phyloP scores from a whole-genome alignment of 1,140 invertebrate species.

The Vanessa tameamea region DNA sequence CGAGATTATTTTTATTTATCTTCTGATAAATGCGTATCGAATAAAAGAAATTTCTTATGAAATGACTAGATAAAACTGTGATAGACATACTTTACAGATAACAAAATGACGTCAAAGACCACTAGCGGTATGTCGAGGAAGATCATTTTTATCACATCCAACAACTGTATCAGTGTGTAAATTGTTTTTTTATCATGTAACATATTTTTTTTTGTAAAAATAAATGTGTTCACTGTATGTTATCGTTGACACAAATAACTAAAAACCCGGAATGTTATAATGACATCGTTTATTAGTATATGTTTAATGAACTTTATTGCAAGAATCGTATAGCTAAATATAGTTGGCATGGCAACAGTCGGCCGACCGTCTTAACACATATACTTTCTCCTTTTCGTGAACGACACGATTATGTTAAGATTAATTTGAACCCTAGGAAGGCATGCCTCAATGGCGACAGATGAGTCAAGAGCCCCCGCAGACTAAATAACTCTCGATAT shows the following conservation, averaged over 20 bases:
- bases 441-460: conserved; percentile 20
- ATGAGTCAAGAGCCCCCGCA: background rate
- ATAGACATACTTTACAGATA: too few species aligned
- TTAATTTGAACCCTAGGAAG: conserved; percentile 23
- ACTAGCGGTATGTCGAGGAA: too few species aligned
- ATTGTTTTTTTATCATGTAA: too few species aligned
- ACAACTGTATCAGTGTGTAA: too few species aligned
- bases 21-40: too few species aligned
- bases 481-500: too few species aligned
- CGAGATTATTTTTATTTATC: too few species aligned
- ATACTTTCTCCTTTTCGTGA: conserved; percentile 23
- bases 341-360: conserved; percentile 35
- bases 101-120: too few species aligned
- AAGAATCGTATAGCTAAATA: conserved; percentile 47
- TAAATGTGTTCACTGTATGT: background rate
- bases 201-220: background rate
- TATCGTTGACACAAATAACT: conserved; percentile 25
- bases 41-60: too few species aligned
- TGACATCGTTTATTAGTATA: conserved; percentile 56
- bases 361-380: conserved; percentile 27
- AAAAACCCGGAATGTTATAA: conserved; percentile 47
- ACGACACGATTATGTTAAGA: conserved; percentile 19
- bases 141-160: too few species aligned
- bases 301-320: conserved; percentile 49
- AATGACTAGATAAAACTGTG: too few species aligned